Base-by-base conservation (phyloP, 2,888 invertebrate genomes). In the Caenorhabditis sp. region DNA sequence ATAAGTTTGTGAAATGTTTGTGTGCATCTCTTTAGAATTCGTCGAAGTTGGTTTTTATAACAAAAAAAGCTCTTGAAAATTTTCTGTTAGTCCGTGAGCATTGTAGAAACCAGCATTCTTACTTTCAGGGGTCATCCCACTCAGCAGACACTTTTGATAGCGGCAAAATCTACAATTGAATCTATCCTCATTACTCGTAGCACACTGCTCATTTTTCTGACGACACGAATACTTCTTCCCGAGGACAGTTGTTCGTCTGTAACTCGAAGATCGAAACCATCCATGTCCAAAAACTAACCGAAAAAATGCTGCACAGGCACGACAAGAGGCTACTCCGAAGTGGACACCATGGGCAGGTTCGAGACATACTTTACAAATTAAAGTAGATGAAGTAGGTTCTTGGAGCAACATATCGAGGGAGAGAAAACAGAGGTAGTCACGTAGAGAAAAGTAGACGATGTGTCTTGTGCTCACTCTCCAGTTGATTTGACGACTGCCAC, bases 251-350 rank as follows among this genome's bases (percentile, higher is more conserved):
- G 81, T 85, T 41, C 86, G 51, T 31, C 86, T 82, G 58, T 54
- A 84, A 41, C 14, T 54, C 26, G 16, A 31, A 8, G 14, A 14
- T 26, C 38, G 26, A n/a, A n/a, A 66, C 10, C 2, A n/a, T n/a
- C n/a, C n/a, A n/a, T n/a, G n/a, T n/a, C n/a, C 14, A 38, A n/a
- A 16, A 44, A 49, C 56, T 22, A 2, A 86, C 86, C 86, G 28
- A 22, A 86, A 86, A 28, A 86, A 86, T 0, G 86, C 86, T 19
- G 86, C 86, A 72, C 86, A 86, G 5, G 86, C 86, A 41, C 86
- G 61, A 54, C 86, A 86, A 5, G 85, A 83, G 22, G 77, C 44
- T 0, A 86, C 85, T 24, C 86, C 86, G 54, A 86, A 86, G 66
- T 86, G 86, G 24, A 83, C 66, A 3, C 86, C 86, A 54, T 86